phyloP scores from a whole-genome alignment of 2,113 vertebrate species.

The Lipotes vexillifer region DNA sequence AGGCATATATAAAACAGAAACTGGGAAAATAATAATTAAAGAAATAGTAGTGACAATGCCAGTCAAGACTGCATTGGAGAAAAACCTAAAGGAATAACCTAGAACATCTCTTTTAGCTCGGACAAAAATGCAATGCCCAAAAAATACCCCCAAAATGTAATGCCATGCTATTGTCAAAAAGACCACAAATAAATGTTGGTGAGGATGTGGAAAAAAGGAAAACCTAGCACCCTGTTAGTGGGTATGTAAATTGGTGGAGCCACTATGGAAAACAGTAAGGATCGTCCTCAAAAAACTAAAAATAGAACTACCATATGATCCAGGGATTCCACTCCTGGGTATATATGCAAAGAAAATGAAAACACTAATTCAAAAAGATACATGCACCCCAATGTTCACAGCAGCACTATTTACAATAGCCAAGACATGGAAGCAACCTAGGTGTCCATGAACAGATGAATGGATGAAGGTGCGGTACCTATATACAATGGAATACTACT shows the following conservation, averaged over 20 bases:
- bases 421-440: too few relatives aligned
- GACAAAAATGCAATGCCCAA: background rate
- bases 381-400: background rate
- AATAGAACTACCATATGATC: background rate
- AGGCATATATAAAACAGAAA: background rate
- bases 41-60: background rate
- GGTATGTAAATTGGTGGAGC: background rate
- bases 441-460: too few relatives aligned
- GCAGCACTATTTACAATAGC: too few relatives aligned
- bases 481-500: too few relatives aligned
- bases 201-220: background rate
- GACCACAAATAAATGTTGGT: background rate
- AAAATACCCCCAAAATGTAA: background rate
- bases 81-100: background rate
- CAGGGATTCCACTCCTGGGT: background rate
- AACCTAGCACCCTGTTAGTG: background rate
- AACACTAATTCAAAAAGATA: background rate
- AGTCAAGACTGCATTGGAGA: background rate
- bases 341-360: background rate
- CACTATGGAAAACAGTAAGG: background rate
- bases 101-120: background rate
- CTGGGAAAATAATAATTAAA: background rate
- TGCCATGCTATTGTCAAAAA: background rate
- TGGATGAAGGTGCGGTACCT: too few relatives aligned
- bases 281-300: background rate